Percentiles rank a stretch among this genome's conserved stretches.
These are phyloP conservation scores for Crotalus adamanteus DNA, from an alignment of 2,797 vertebrate species.

Conservation along the genomic window DNA sequence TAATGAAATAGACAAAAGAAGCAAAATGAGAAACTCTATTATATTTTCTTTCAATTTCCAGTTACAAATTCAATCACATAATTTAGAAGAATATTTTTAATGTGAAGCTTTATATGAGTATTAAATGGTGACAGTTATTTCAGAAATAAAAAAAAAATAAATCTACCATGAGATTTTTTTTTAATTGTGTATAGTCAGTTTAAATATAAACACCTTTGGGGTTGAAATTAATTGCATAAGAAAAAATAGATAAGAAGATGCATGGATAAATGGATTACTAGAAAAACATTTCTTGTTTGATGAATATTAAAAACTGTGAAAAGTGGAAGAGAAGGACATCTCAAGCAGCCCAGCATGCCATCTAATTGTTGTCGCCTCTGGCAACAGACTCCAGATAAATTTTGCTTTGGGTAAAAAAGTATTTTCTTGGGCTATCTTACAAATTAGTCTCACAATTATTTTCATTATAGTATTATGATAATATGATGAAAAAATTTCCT, in stretches of 20 bases:
- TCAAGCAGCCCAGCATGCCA: not conserved
- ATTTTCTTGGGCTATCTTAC: not conserved
- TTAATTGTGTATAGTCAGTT: conserved; percentile 35
- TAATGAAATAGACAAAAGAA: conserved; percentile 51
- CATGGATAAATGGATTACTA: not conserved
- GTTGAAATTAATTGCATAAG: not conserved
- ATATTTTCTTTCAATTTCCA: conserved; percentile 42
- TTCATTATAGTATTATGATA: not conserved
- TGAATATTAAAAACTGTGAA: not conserved
- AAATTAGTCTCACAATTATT: not conserved
- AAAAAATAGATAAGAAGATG: not conserved
- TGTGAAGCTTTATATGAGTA: conserved; percentile 43
- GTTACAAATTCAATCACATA: conserved; percentile 38
- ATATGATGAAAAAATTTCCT: not conserved
- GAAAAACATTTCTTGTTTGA: not conserved
- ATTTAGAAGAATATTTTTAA: conserved; percentile 56
- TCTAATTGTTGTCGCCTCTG: not conserved
- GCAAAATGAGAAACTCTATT: conserved; percentile 28
- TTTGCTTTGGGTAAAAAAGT: not conserved
- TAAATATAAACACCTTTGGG: conserved; percentile 44
- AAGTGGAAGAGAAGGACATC: not conserved
- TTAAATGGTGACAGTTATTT: conserved; percentile 47
- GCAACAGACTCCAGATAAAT: not conserved
- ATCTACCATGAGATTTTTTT: not conserved
- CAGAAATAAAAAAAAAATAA: conserved; percentile 40